Percentiles rank a stretch among this genome's conserved stretches.
Evolutionary conservation across 2,888 invertebrate genomes (phyloP).

Genomic region (Cartodere bifasciata): DNA sequence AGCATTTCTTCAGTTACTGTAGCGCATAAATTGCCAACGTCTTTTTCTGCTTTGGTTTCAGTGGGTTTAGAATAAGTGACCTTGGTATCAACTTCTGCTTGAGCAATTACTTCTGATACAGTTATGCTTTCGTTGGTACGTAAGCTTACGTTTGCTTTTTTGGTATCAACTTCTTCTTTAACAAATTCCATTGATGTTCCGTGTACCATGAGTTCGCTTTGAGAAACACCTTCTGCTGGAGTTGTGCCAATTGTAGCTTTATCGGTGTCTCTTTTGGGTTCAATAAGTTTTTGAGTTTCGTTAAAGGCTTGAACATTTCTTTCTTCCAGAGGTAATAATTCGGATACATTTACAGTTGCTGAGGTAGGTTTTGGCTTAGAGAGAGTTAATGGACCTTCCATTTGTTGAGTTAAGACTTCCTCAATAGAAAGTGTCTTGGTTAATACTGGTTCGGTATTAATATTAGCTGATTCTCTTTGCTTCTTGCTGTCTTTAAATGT

Average conservation of each 20-base stretch:
- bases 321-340: too few relatives aligned
- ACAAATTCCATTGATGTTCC: conserved; percentile 24
- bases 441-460: conserved; percentile 25
- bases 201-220: conserved; percentile 20
- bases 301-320: too few relatives aligned
- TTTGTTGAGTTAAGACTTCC: conserved; percentile 29
- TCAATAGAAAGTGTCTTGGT: conserved; percentile 24
- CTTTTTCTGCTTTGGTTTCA: conserved; percentile 35
- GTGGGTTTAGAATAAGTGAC: conserved; percentile 33
- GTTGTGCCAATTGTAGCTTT: conserved; percentile 30
- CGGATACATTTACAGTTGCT: conserved; percentile 7
- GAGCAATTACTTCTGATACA: conserved; percentile 30
- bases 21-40: conserved; percentile 32
- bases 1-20: conserved; percentile 33
- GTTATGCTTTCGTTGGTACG: conserved; percentile 22
- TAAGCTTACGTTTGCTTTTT: conserved; percentile 23
- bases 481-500: too few relatives aligned
- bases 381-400: conserved; percentile 25
- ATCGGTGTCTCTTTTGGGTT: conserved; percentile 22
- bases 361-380: conserved; percentile 5
- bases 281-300: too few relatives aligned
- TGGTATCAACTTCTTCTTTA: conserved; percentile 27
- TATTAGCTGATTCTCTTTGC: conserved; percentile 24
- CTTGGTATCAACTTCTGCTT: conserved; percentile 32
- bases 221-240: conserved; percentile 32